A percentile compares a stretch with the other conserved stretches of the same genome.
Evolutionary conservation across 2,797 vertebrate species (phyloP).

Genomic region (Heteromormyrus szaboi): DNA sequence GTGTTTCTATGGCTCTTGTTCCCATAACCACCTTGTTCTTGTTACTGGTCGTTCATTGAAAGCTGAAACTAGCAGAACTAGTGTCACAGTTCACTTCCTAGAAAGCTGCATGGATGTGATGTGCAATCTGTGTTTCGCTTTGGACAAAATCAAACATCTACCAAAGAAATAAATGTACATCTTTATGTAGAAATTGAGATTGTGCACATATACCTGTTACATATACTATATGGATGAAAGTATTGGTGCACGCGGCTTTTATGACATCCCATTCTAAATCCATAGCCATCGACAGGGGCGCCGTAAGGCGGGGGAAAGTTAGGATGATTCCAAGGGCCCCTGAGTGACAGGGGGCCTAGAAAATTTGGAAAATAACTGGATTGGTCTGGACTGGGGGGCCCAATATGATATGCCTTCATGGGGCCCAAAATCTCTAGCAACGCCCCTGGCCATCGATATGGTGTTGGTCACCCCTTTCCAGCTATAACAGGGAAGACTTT

Average conservation of each 20-base stretch:
- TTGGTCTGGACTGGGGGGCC: too few relatives aligned
- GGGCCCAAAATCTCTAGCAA: too few relatives aligned
- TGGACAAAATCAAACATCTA: not conserved
- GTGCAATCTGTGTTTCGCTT: not conserved
- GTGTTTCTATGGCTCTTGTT: not conserved
- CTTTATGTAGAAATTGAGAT: not conserved
- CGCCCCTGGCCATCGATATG: not conserved
- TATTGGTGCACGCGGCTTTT: not conserved
- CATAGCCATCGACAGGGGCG: not conserved
- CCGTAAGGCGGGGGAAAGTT: too few relatives aligned
- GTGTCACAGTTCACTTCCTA: not conserved
- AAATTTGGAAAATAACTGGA: too few relatives aligned
- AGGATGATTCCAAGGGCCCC: too few relatives aligned
- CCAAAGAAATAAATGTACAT: not conserved
- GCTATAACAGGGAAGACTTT: not conserved
- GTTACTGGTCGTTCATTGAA: not conserved
- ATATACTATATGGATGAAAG: not conserved
- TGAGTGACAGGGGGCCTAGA: too few relatives aligned
- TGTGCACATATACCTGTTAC: not conserved
- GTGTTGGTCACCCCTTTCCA: not conserved
- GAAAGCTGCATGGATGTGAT: not conserved
- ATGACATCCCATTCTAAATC: not conserved
- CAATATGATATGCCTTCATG: too few relatives aligned
- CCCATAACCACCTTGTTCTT: not conserved
- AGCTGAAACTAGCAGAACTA: not conserved